phyloP scores from a whole-genome alignment of 2,888 invertebrate species.

The Patella depressa region DNA sequence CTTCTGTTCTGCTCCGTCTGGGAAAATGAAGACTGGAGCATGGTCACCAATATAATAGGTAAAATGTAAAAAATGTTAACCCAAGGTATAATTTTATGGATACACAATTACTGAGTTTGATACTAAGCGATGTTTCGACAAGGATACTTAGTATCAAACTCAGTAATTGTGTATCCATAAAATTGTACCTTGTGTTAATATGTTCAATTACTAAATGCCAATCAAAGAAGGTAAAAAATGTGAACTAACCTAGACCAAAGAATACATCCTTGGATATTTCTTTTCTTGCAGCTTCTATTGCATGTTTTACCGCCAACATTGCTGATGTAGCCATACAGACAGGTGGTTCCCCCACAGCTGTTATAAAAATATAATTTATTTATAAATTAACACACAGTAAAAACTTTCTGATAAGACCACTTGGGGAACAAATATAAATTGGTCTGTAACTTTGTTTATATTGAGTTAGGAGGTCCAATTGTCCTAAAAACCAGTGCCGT shows the following conservation, averaged over 20 bases:
- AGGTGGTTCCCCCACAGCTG: constrained; percentile 65
- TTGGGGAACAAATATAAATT: constrained; percentile 1
- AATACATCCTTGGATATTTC: constrained; percentile 51
- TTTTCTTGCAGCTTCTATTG: constrained; percentile 57
- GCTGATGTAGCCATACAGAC: constrained; percentile 55
- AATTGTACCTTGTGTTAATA: too few species aligned
- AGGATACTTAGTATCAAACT: too few species aligned
- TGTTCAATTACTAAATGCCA: too few species aligned
- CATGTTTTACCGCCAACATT: constrained; percentile 61
- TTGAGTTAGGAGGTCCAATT: neutral
- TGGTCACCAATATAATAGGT: too few species aligned
- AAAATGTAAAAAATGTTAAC: too few species aligned
- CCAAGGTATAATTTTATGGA: too few species aligned
- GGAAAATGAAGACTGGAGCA: too few species aligned
- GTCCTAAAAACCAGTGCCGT: neutral
- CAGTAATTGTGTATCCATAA: too few species aligned
- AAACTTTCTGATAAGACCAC: neutral
- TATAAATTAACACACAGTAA: neutral
- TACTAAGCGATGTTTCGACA: too few species aligned
- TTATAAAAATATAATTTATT: constrained; percentile 4
- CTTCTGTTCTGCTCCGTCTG: too few species aligned
- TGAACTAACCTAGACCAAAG: constrained; percentile 49
- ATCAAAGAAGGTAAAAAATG: too few species aligned
- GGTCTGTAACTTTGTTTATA: neutral
- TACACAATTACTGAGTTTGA: too few species aligned